A percentile compares a stretch with the other conserved stretches of the same genome.
These are phyloP conservation scores for Semnopithecus entellus DNA, from an alignment of 2,113 vertebrate genomes.

Conservation along the genomic window DNA sequence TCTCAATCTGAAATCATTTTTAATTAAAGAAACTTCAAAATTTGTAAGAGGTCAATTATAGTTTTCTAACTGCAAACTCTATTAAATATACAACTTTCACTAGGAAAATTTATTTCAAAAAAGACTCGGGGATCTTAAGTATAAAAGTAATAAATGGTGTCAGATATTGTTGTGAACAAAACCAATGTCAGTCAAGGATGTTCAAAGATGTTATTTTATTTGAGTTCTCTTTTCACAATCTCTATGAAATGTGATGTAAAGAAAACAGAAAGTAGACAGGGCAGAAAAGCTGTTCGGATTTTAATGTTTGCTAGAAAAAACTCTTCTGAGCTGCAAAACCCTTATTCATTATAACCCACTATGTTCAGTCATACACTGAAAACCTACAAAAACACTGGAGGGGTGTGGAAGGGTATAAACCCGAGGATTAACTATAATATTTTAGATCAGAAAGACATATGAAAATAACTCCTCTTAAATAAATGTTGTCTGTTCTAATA, in stretches of 20 bases:
- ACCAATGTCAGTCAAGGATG: neutral
- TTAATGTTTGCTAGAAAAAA: neutral
- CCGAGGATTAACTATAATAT: neutral
- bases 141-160: neutral
- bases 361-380: neutral
- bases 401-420: neutral
- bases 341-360: neutral
- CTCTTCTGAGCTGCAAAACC: neutral
- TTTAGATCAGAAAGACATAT: neutral
- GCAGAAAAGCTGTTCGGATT: neutral
- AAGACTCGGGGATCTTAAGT: neutral
- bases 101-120: neutral
- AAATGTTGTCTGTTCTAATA: neutral
- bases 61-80: conserved; percentile 6
- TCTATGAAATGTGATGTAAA: neutral
- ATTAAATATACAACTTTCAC: neutral
- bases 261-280: neutral
- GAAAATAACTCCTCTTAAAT: neutral
- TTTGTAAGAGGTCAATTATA: neutral
- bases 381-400: neutral
- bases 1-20: too few species aligned
- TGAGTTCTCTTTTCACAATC: neutral
- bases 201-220: neutral
- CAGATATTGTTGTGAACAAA: neutral
- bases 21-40: too few species aligned